These are phyloP conservation scores for Mallotus villosus DNA, from an alignment of 2,797 vertebrate species.

Conservation along the genomic window DNA sequence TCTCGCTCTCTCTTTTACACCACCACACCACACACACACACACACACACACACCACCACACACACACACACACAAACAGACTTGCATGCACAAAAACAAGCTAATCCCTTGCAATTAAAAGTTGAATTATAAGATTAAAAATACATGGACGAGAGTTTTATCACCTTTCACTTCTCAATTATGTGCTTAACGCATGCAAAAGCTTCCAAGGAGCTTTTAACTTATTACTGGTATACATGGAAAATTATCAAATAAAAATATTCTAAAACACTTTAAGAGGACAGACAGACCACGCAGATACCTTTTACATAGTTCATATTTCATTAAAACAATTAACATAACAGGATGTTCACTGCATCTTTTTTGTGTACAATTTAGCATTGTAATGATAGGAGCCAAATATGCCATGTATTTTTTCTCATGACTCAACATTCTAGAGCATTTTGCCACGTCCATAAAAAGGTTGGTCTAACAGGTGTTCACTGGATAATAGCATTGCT, in stretches of 20 bases:
- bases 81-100: not conserved
- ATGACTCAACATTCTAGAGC: slow-evolving; percentile 47
- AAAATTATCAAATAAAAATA: slow-evolving; percentile 45
- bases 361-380: slow-evolving; percentile 29
- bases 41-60: slow-evolving; percentile 14
- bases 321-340: slow-evolving; percentile 13
- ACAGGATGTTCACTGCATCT: slow-evolving; percentile 17
- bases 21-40: slow-evolving; percentile 11
- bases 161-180: slow-evolving; percentile 75
- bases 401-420: slow-evolving; percentile 29
- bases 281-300: slow-evolving; percentile 5
- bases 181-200: slow-evolving; percentile 69
- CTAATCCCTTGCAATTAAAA: slow-evolving; percentile 76
- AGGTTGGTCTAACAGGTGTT: slow-evolving; percentile 67
- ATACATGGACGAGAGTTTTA: slow-evolving; percentile 74
- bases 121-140: slow-evolving; percentile 83
- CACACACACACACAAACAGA: slow-evolving; percentile 10
- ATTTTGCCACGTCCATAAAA: slow-evolving; percentile 60
- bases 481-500: slow-evolving; percentile 57
- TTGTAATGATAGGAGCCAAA: slow-evolving; percentile 24
- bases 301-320: slow-evolving; percentile 11
- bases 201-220: slow-evolving; percentile 60
- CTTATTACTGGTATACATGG: slow-evolving; percentile 61
- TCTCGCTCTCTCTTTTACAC: slow-evolving; percentile 27
- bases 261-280: slow-evolving; percentile 17